Base-by-base conservation (phyloP, 2,113 vertebrate genomes). In the Podocnemis expansa region DNA sequence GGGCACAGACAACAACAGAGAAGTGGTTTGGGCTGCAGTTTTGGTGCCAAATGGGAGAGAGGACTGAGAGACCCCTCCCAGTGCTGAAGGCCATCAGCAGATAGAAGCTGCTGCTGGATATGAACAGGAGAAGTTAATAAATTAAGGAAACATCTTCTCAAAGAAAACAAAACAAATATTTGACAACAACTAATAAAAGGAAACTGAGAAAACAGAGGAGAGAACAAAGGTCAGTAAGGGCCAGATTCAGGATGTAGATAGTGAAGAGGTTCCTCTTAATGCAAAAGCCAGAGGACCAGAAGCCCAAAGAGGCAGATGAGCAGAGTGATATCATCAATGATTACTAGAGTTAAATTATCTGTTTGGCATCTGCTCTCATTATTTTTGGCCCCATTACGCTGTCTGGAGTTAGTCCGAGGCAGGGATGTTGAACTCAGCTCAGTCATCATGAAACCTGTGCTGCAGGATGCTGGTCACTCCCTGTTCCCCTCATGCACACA, bases 211-310 rank as follows among this genome's bases (percentile, higher is more conserved):
- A 94, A 89, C 95, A 97, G 31, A 84, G 79, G 63, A 97, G 95
- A 82, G 93, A 96, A 55, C 70, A 31, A 3, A 78, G 45, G 60
- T 97, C 96, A 2, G 96, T 96, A 47, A 92, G 17, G 31, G 97
- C 97, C 94, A 97, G 75, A 94, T 97, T 96, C 86, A 97, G 95
- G 84, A 97, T 96, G 84, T 97, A 97, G 80, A 93, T 17, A 47
- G 97, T 96, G 88, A 97, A 97, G 55, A 95, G 95, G n/a, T 89
- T 97, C 82, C 95, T 92, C 87, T 96, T 97, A 90, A 97, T 96
- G 93, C 89, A 96, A 84, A 97, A 97, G 87, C 97, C 96, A n/a
- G 1, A 97, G 96, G 10, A 96, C 91, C 88, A 84, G 47, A 52
- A 97, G 91, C 60, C 97, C 97, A 2, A 96, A 93, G 52, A 96